These are phyloP conservation scores for Drosophila atripex DNA, from an alignment of 2,888 invertebrate genomes.

Conservation along the genomic window DNA sequence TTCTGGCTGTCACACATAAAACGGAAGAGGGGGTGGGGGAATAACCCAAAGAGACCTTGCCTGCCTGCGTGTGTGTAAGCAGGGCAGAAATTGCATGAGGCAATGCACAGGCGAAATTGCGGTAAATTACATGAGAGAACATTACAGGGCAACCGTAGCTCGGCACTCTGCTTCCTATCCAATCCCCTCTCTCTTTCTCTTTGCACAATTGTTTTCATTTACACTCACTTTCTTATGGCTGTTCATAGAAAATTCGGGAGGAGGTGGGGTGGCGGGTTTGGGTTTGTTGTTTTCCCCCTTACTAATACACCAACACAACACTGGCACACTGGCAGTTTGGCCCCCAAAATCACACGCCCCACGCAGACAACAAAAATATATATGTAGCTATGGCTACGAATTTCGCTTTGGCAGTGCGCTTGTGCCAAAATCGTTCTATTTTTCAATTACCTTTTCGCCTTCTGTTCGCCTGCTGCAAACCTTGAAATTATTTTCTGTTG, in stretches of 20 bases:
- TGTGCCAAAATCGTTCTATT: conserved; percentile 79
- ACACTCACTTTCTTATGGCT: conserved; percentile 56
- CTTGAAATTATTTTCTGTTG: conserved; percentile 79
- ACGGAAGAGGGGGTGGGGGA: conserved; percentile 30
- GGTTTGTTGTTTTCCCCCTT: conserved; percentile 43
- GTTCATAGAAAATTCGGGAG: neutral
- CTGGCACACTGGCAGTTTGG: conserved; percentile 47
- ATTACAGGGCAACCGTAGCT: conserved; percentile 59
- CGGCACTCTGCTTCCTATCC: conserved; percentile 16
- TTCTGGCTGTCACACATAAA: conserved; percentile 39
- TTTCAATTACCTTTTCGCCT: conserved; percentile 75
- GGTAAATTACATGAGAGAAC: conserved; percentile 70
- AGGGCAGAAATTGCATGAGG: conserved; percentile 29
- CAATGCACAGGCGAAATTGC: conserved; percentile 72
- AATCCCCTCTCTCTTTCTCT: conserved; percentile 22
- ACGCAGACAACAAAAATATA: conserved; percentile 66
- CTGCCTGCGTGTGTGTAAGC: conserved; percentile 25
- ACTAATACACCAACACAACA: conserved; percentile 6
- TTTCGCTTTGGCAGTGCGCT: conserved; percentile 65
- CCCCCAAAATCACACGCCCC: conserved; percentile 75
- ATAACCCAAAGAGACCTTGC: conserved; percentile 50
- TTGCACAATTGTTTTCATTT: conserved; percentile 73
- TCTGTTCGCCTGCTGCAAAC: conserved; percentile 79
- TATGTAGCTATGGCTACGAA: conserved; percentile 48
- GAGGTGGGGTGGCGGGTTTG: conserved; percentile 9